Base-by-base conservation (phyloP, 2,113 vertebrate genomes). In the Ceyx melanurus region DNA sequence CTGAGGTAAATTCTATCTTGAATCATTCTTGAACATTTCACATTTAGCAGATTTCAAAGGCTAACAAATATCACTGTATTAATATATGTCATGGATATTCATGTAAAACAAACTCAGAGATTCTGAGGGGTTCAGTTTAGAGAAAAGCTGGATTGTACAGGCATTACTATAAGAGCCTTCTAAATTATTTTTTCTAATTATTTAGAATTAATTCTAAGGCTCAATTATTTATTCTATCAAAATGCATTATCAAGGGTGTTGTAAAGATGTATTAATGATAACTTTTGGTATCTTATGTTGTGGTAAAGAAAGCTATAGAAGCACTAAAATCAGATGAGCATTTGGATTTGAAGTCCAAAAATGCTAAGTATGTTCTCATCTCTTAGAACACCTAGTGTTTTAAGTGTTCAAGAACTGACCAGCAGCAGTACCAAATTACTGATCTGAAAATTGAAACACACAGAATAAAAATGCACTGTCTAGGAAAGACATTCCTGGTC, bases 231-330 rank as follows among this genome's bases (percentile, higher is more conserved):
- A 22, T 57, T 48, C 28, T 19, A 33, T 68, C 35, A 77, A 77
- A 35, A 81, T 0, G 1, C 16, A 33, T 51, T 33, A 2, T 37
- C 25, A 15, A 51, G 14, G 3, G 3, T 37, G 1, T 35, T 56
- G 13, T 20, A 58, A 82, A 75, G 25, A 20, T 9, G 3, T 5
- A 80, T 54, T 48, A 3, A 35, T 57, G 62, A 12, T 18, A 58
- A 26, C 31, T 84, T 42, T 13, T 11, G 4, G 6, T 40, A 61
- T 74, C 15, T 9, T 11, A 6, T 35, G 26, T 53, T 22, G 77
- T 5, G 3, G 19, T 18, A 75, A 81, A 29, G 16, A 12, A 60
- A 60, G 45, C 6, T 76, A 37, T 1, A 60, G 15, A 65, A 76
- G 15, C 18, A 71, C 15, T 65, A 37, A 54, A 65, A 89, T 2